Evolutionary conservation across 2,797 vertebrate species (phyloP).

Genomic region (Chelonia mydas): DNA sequence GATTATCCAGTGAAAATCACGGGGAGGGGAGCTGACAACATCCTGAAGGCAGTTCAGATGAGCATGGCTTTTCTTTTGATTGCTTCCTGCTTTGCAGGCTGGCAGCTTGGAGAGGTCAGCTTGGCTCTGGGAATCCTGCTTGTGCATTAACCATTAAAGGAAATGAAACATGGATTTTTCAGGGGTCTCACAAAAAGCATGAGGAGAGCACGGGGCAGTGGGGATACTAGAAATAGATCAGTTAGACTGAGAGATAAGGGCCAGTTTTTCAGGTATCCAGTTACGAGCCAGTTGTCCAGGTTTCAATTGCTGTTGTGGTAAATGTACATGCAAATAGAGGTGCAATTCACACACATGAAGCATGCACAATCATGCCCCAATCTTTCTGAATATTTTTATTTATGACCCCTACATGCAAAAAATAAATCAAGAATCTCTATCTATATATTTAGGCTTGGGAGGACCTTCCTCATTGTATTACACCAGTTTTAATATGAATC

Average conservation of each 20-base stretch:
- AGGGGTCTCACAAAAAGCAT: not conserved
- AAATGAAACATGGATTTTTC: not conserved
- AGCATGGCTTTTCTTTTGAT: not conserved
- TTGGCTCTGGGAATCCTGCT: not conserved
- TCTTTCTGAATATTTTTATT: not conserved
- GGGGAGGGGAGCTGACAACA: not conserved
- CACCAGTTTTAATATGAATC: not conserved
- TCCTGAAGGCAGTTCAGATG: not conserved
- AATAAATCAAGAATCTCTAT: not conserved
- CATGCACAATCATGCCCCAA: not conserved
- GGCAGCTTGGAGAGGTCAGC: not conserved
- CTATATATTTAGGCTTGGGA: not conserved
- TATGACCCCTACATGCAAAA: not conserved
- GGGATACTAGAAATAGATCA: not conserved
- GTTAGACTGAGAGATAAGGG: not conserved
- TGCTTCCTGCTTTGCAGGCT: not conserved
- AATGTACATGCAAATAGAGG: not conserved
- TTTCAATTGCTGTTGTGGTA: not conserved
- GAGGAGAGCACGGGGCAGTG: not conserved
- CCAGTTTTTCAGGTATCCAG: not conserved
- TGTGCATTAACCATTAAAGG: not conserved
- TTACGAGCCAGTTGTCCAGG: not conserved
- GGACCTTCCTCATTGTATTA: not conserved
- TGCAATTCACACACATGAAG: not conserved
- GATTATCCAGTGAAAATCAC: not conserved